A percentile compares a stretch with the other conserved stretches of the same genome.
These are phyloP conservation scores for Penaeus vannamei DNA, from an alignment of 1,140 invertebrate species.

Conservation along the genomic window DNA sequence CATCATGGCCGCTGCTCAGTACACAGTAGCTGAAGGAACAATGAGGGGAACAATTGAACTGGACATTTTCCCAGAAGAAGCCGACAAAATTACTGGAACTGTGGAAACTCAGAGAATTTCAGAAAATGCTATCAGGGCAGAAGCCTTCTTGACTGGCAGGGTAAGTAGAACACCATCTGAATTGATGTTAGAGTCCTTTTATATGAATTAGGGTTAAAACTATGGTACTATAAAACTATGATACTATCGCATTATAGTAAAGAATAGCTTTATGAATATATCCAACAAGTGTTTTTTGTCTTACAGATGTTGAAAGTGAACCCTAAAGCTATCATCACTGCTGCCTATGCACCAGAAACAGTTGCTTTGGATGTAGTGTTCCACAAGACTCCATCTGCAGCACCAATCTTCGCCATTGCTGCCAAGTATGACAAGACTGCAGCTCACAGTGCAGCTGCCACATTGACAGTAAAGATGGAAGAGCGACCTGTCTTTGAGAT, in stretches of 20 bases:
- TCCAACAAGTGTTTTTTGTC: not conserved
- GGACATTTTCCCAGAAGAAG: constrained; percentile 46
- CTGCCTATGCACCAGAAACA: constrained; percentile 8
- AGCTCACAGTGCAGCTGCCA: not conserved
- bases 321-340: constrained; percentile 22
- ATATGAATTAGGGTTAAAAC: too few relatives aligned
- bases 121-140: constrained; percentile 40
- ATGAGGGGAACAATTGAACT: constrained; percentile 29
- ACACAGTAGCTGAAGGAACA: not conserved
- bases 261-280: too few relatives aligned
- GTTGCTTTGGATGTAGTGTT: constrained; percentile 41
- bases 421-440: constrained; percentile 33
- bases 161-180: not conserved
- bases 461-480: constrained; percentile 26
- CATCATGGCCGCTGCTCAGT: constrained; percentile 1
- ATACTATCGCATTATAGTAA: not conserved
- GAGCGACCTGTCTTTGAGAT: constrained; percentile 19
- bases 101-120: constrained; percentile 4
- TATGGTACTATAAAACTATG: not conserved
- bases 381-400: constrained; percentile 42
- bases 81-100: constrained; percentile 37
- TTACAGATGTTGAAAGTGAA: constrained; percentile 31
- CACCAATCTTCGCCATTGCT: constrained; percentile 13
- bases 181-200: too few relatives aligned
- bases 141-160: not conserved